Evolutionary conservation across 2,888 invertebrate genomes (phyloP), one percentile per base, ranked within the genome.

Genomic region (Zaprionus bogoriensis): DNA sequence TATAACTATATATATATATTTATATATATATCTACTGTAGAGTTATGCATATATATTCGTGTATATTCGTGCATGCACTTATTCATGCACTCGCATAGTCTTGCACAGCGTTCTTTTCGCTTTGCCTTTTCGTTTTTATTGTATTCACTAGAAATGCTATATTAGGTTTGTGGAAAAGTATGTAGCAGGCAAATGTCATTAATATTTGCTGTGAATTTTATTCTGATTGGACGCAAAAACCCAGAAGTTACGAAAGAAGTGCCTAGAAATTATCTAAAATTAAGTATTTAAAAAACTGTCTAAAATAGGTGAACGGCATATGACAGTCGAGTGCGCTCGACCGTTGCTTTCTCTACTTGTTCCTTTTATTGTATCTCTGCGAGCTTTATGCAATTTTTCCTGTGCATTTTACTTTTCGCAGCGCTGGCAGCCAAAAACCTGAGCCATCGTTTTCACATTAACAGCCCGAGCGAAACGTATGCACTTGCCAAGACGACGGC

Each of bases 361-460:
- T n/a, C 61, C 48, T 61, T 77, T 73, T 68, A 72, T 77, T 78
- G 55, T 83, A 67, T 66, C 77, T 67, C 54, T 44, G 45, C 36
- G 57, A 52, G 67, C 60, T 78, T 66, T 71, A 66, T 79, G 75
- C 63, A 64, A 65, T 72, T 57, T 67, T 67, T 66, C 62, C 62
- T 50, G 30, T 52, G 61, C 60, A 66, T 55, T 72, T 70, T 64
- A 60, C 65, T 70, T 52, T 14, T 44, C 45, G 32, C 14, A 12
- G 22, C 32, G 72, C 67, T 74, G 59, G 71, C 68, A 75, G 75
- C 73, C 79, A 77, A 73, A 73, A 78, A 86, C 78, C 81, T 82
- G 84, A 77, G 84, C 87, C 81, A 82, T 82, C 82, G 87, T 86
- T 86, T 82, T 87, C 87, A 78, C 87, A 87, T 82, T 82, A 82